These are phyloP conservation scores for Hyposoter didymator DNA, from an alignment of 2,888 invertebrate species.

Conservation along the genomic window DNA sequence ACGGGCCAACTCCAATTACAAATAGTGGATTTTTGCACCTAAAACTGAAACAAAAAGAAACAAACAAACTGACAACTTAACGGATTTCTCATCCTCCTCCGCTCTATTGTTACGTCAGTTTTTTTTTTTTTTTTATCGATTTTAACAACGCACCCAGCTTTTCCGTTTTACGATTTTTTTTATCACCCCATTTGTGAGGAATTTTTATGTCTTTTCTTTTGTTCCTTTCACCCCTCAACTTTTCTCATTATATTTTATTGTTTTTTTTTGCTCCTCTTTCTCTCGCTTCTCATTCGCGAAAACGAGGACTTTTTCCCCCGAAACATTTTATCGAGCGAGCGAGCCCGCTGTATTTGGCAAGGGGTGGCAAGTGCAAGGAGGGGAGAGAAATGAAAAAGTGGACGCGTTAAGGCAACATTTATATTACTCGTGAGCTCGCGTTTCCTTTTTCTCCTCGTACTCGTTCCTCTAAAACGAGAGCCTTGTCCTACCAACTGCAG, in stretches of 20 bases:
- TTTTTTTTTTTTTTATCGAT: slow-evolving; percentile 34
- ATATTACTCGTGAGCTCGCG: slow-evolving; percentile 66
- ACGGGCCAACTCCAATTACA: not conserved
- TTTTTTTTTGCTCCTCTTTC: slow-evolving; percentile 25
- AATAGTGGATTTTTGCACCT: slow-evolving; percentile 17
- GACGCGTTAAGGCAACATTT: slow-evolving; percentile 70
- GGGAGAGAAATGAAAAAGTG: slow-evolving; percentile 69
- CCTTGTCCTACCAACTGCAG: slow-evolving; percentile 15
- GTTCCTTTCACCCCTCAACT: slow-evolving; percentile 45
- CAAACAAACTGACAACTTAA: slow-evolving; percentile 1
- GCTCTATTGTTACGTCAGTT: slow-evolving; percentile 19
- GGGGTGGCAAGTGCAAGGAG: not conserved
- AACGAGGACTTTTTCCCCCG: slow-evolving; percentile 50
- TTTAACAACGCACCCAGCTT: slow-evolving; percentile 32
- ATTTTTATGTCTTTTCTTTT: slow-evolving; percentile 51
- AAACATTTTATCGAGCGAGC: slow-evolving; percentile 67
- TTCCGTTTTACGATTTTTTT: slow-evolving; percentile 48
- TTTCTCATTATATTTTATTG: slow-evolving; percentile 59
- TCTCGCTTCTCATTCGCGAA: slow-evolving; percentile 53
- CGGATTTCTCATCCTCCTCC: not conserved
- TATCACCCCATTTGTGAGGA: slow-evolving; percentile 43
- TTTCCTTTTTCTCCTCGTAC: slow-evolving; percentile 40
- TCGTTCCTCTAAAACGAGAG: slow-evolving; percentile 12
- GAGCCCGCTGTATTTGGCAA: not conserved
- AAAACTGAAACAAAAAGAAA: slow-evolving; percentile 10